Base-by-base conservation (phyloP, 2,113 vertebrate species). In the Hiodon alosoides region DNA sequence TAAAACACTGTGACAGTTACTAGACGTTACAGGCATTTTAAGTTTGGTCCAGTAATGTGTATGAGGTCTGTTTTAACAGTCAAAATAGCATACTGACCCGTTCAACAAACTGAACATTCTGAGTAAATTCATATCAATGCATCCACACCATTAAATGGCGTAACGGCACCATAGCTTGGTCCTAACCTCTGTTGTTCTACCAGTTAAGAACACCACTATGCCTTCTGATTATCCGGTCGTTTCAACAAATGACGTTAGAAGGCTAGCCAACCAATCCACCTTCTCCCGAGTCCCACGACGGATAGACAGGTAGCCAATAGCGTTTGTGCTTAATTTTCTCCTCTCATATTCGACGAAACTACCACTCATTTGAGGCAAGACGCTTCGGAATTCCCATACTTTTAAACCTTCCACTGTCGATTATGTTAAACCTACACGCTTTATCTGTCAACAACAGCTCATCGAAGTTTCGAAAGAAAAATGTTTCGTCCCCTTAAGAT, bases 171-270 rank as follows among this genome's bases (percentile, higher is more conserved):
- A 11, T 11, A 57, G 11, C 6, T 8, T 11, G 55, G 9, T 14
- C 14, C 58, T 14, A 9, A 3, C 5, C 58, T 4, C 58, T 9
- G 58, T 14, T 59, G 58, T 59, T 59, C 14, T 59, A 9, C 58
- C 9, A 3, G 0, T 59, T 9, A 11, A 14, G 3, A 8, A 3
- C 14, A 9, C 4, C 58, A 11, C 14, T 14, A 9, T 69, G 68
- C 48, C 14, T 66, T 17, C 8, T 70, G 46, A 47, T 47, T 74
- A 57, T 74, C 72, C 74, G 71, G 69, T 81, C 84, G 78, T 72
- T 82, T 84, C 87, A 90, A 87, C 86, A 86, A 85, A 83, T 89
- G 89, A 88, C 89, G 86, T 88, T 72, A 75, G 46, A 77, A 48
- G 78, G 60, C 71, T 55, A 10, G 55, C 17, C 73, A 80, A 74